Evolutionary conservation across 1,140 invertebrate genomes (phyloP), one percentile per base, ranked within the genome.

Genomic region (Acromyrmex heyeri): DNA sequence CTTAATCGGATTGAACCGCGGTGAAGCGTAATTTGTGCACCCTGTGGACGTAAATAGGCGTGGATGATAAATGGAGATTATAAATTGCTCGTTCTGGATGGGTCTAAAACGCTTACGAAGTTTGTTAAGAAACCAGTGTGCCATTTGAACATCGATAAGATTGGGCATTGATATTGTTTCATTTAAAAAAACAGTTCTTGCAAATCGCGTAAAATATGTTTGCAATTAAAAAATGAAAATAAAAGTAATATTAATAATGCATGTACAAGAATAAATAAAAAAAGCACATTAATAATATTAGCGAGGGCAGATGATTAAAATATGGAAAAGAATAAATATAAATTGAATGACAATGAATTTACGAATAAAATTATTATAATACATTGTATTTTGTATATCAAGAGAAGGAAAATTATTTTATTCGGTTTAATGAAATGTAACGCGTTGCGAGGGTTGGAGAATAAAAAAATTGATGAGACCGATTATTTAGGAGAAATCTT

Each of bases 41-140:
- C 34, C 59, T 62, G 48, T 64, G 48, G 73, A 85, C 82, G 61
- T 78, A 78, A 85, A 85, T 57, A 53, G 73, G 59, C 82, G 50
- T 65, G 82, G 75, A 85, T 59, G 82, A 78, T 85, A 85, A 85
- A 85, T 78, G 82, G 4, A 24, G 48, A 76, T 78, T 85, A 77
- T 62, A 83, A 70, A 83, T 83, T 61, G 55, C 79, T 50, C 44
- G 55, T 83, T 83, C 79, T 75, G 38, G 79, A 61, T 75, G 69
- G 27, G 2, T 59, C 55, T 48, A 24, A 62, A 75, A 61, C 14
- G 79, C 30, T 85, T 78, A 64, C 34, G 16, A 85, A 85, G 44
- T 65, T 76, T 59, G 82, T 85, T 65, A 85, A 57, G 73, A 62
- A 85, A 85, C 21, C 57, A 27, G 27, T 7, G 3, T 6, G 30